Evolutionary conservation across 2,888 invertebrate genomes (phyloP).

Genomic region (Eurytoma californica): DNA sequence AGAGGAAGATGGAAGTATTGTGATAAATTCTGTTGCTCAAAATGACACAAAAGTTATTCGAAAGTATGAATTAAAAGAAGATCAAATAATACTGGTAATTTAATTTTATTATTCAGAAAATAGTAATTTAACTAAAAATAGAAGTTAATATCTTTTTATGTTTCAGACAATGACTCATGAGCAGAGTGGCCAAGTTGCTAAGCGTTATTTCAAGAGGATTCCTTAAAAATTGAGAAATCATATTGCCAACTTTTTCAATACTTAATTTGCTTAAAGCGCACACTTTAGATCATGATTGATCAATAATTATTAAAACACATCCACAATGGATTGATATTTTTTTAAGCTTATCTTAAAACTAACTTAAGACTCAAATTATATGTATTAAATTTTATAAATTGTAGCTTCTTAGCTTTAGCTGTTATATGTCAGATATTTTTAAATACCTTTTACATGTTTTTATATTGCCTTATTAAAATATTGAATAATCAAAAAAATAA

Average conservation of each 20-base stretch:
- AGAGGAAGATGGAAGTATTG: conserved; percentile 75
- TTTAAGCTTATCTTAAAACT: conserved; percentile 44
- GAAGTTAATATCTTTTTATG: conserved; percentile 47
- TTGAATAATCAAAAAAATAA: conserved; percentile 41
- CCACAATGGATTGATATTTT: conserved; percentile 39
- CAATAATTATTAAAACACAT: conserved; percentile 22
- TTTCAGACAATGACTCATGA: conserved; percentile 80
- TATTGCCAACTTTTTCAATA: conserved; percentile 13
- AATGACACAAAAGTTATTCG: conserved; percentile 72
- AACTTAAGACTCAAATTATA: conserved; percentile 26
- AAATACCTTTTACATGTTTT: conserved; percentile 49
- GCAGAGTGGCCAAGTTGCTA: conserved; percentile 76
- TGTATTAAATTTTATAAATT: conserved; percentile 42
- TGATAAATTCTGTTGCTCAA: conserved; percentile 73
- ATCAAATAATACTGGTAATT: conserved; percentile 69
- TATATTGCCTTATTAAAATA: conserved; percentile 27
- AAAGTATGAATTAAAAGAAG: conserved; percentile 74
- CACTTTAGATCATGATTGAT: conserved; percentile 33
- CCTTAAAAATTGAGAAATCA: conserved; percentile 51
- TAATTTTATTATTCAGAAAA: conserved; percentile 19
- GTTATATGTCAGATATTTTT: conserved; percentile 43
- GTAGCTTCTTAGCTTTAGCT: conserved; percentile 51
- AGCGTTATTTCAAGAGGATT: conserved; percentile 78
- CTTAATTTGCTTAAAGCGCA: conserved; percentile 32
- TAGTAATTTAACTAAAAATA: background rate